These are phyloP conservation scores for Drosophila fungiperda DNA, from an alignment of 2,888 invertebrate species.

Conservation along the genomic window DNA sequence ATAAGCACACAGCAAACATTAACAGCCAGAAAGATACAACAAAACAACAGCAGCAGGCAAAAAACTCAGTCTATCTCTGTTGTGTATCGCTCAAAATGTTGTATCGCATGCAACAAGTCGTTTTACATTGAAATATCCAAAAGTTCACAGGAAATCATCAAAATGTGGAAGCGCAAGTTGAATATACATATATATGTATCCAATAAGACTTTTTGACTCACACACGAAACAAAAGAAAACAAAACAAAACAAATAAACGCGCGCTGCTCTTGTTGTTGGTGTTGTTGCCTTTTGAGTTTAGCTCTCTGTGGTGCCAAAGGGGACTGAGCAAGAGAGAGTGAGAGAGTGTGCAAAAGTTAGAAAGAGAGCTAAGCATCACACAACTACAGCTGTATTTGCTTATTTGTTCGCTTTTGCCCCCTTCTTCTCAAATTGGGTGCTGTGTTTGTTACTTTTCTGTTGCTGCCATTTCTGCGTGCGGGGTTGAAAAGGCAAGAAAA, in stretches of 20 bases:
- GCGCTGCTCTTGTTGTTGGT: conserved; percentile 3
- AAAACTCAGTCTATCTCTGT: conserved; percentile 4
- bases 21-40: conserved; percentile 24
- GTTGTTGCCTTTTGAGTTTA: conserved; percentile 26
- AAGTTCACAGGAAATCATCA: conserved; percentile 81
- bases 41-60: conserved; percentile 8
- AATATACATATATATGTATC: conserved; percentile 32
- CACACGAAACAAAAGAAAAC: conserved; percentile 17
- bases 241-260: conserved; percentile 20
- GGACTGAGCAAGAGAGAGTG: not conserved
- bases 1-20: conserved; percentile 30
- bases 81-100: conserved; percentile 19
- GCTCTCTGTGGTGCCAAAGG: conserved; percentile 52
- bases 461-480: conserved; percentile 54
- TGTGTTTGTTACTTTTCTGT: conserved; percentile 25
- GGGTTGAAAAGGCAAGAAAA: conserved; percentile 73
- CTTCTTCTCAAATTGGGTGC: conserved; percentile 30
- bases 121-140: conserved; percentile 78
- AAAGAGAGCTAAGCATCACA: conserved; percentile 24
- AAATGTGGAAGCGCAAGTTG: conserved; percentile 65
- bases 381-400: conserved; percentile 41
- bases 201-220: conserved; percentile 53
- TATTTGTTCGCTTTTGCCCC: conserved; percentile 46
- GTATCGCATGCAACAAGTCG: conserved; percentile 80
- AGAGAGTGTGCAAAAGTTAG: not conserved